Conservation (phyloP, 2,888 invertebrate species). For the Spilosoma lubricipeda region DNA sequence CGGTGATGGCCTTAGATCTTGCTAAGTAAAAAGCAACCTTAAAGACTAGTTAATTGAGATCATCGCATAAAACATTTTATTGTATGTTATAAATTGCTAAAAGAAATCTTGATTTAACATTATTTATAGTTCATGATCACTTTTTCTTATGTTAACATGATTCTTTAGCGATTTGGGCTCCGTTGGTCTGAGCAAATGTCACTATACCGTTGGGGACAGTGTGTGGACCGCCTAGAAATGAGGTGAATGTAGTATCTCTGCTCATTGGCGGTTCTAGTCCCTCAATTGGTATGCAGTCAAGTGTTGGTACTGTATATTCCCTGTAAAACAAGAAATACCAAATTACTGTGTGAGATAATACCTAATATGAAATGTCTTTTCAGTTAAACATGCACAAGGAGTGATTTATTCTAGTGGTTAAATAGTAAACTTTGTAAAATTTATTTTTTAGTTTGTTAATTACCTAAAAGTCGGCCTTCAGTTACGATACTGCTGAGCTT, state of each 20-base stretch:
- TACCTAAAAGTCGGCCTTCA: too few species aligned
- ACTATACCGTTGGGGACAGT: conserved; percentile 67
- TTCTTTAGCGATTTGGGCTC: conserved; percentile 54
- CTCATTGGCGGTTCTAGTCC: conserved; percentile 83
- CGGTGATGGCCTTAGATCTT: not conserved
- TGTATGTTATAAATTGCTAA: not conserved
- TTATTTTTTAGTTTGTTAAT: too few species aligned
- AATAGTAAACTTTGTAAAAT: too few species aligned
- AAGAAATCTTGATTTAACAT: not conserved
- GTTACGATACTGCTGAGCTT: too few species aligned
- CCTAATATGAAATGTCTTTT: too few species aligned
- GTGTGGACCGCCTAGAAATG: conserved; percentile 81
- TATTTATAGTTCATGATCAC: not conserved
- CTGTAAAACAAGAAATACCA: conserved; percentile 54
- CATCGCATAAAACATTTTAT: not conserved
- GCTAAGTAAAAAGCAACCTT: not conserved
- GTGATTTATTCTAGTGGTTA: too few species aligned
- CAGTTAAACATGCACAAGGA: too few species aligned
- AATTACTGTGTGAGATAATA: not conserved
- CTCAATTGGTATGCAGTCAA: conserved; percentile 83
- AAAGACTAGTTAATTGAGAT: not conserved
- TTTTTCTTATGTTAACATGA: conserved; percentile 46
- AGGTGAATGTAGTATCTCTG: conserved; percentile 83
- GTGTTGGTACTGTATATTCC: conserved; percentile 82
- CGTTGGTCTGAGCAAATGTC: conserved; percentile 58